Base-by-base conservation (phyloP, 2,888 invertebrate species). In the Epirrhoe tristata region DNA sequence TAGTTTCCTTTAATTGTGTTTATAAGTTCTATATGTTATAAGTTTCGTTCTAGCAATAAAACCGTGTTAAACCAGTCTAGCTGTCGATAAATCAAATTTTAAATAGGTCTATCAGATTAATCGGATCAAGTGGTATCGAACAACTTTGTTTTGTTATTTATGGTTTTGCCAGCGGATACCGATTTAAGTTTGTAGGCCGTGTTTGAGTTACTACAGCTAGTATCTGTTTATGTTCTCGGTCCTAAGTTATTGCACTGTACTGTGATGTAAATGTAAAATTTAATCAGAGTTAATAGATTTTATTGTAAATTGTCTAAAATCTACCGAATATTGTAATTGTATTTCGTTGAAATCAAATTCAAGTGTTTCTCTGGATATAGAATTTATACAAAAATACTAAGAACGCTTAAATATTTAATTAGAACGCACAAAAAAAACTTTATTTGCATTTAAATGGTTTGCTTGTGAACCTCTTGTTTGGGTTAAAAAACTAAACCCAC, bases 21-120 rank as follows among this genome's bases (percentile, higher is more conserved):
- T 43, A 57, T 31, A 55, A 16, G 34, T n/a, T 24, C 39, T 32
- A 10, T 50, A 57, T 24, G 46, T 54, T 32, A 10, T 50, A 57
- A 36, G 46, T 54, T 53, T 52, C 0, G 46, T 46, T 55, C 58
- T 6, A 53, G 16, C 48, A 43, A 63, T 57, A 67, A 57, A 60
- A 51, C 51, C 56, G 32, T 63, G 57, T 57, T 54, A 53, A 65
- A 70, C 70, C 58, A 63, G 70, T 68, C 34, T 36, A 56, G 10
- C 56, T 71, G 57, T 63, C 67, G 64, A 72, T 74, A 74, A 74
- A 74, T 72, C 70, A 72, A 70, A 72, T 48, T 64, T 67, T 63
- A 72, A 67, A 69, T 72, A 63, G 65, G 69, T 67, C 70, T 69
- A 59, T 66, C 46, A 54, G 69, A 66, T 66, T 69, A 70, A 72